These are phyloP conservation scores for Equus przewalskii DNA, from an alignment of 2,113 vertebrate genomes.

Conservation along the genomic window DNA sequence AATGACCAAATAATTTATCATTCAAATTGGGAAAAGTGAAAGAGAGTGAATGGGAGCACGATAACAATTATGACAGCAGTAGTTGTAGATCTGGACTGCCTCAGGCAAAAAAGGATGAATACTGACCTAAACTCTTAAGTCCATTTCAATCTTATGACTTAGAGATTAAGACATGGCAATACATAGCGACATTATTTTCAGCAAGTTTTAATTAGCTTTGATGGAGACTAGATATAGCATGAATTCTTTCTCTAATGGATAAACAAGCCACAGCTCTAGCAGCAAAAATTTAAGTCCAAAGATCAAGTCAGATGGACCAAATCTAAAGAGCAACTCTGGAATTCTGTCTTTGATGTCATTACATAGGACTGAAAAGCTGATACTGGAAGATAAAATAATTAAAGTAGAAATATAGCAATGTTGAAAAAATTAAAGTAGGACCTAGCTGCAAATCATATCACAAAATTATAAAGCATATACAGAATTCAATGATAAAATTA, in stretches of 20 bases:
- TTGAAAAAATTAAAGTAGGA: not conserved
- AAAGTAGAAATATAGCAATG: not conserved
- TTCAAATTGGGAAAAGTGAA: not conserved
- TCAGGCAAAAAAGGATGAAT: not conserved
- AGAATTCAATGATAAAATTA: slow-evolving; percentile 20
- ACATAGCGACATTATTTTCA: not conserved
- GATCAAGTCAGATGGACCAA: not conserved
- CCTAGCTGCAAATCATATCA: not conserved
- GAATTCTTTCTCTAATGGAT: not conserved
- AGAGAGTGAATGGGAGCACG: not conserved
- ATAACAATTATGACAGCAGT: not conserved
- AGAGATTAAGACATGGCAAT: not conserved
- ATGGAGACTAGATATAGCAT: not conserved
- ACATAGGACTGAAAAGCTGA: not conserved
- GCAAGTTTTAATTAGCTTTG: not conserved
- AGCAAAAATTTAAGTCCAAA: not conserved
- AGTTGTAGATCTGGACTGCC: not conserved
- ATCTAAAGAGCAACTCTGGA: not conserved
- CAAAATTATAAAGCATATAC: not conserved
- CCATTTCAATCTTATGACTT: not conserved
- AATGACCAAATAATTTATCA: not conserved
- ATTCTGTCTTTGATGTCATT: not conserved
- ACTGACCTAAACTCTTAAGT: not conserved
- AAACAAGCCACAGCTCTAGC: not conserved
- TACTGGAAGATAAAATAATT: not conserved